Evolutionary conservation across 2,888 invertebrate species (phyloP).

Genomic region (Tortricodes alternella): DNA sequence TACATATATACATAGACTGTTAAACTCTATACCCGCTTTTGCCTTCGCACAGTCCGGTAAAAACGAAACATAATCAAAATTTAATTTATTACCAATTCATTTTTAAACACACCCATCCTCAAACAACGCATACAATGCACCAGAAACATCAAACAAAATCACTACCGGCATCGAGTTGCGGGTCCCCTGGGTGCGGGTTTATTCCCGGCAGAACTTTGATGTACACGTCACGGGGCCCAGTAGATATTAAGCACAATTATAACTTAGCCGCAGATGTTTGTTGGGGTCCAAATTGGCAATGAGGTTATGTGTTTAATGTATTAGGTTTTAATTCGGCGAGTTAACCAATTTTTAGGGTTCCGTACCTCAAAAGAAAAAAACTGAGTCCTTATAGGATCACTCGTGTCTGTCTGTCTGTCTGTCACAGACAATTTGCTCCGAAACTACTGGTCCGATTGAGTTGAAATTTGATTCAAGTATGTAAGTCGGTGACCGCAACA

Average conservation of each 20-base stretch:
- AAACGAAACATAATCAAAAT: constrained; percentile 13
- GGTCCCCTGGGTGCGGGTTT: constrained; percentile 18
- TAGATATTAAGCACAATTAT: constrained; percentile 73
- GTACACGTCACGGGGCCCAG: constrained; percentile 31
- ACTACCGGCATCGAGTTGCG: constrained; percentile 23
- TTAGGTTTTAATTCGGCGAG: too few species aligned
- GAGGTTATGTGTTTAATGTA: constrained; percentile 35
- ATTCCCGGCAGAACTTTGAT: constrained; percentile 37
- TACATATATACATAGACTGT: too few species aligned
- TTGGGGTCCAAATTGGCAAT: constrained; percentile 33
- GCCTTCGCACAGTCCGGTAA: not conserved
- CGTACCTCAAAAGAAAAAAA: too few species aligned
- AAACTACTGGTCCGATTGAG: too few species aligned
- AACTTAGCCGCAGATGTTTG: constrained; percentile 60
- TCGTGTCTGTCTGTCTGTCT: too few species aligned
- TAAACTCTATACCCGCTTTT: too few species aligned
- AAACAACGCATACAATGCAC: constrained; percentile 17
- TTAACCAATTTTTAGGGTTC: too few species aligned
- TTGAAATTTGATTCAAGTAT: too few species aligned
- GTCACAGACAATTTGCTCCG: too few species aligned
- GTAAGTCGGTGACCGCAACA: too few species aligned
- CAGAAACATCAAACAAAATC: constrained; percentile 29
- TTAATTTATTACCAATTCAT: constrained; percentile 16
- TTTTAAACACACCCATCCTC: constrained; percentile 20
- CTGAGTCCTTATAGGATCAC: too few species aligned